A percentile compares a stretch with the other conserved stretches of the same genome.
Conservation (phyloP, 2,888 invertebrate genomes). For the Ischnura elegans region DNA sequence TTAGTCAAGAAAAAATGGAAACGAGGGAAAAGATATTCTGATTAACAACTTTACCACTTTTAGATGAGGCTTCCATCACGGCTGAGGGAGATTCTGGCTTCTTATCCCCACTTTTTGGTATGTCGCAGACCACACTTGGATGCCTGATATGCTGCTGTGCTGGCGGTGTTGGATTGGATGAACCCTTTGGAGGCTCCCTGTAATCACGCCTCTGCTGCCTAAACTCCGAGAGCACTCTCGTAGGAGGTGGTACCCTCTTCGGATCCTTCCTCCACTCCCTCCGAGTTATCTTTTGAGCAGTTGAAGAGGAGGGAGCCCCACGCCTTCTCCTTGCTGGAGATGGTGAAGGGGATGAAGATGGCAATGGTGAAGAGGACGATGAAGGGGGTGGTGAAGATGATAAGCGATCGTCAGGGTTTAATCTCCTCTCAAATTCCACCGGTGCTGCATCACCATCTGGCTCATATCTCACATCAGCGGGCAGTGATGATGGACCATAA, state of each 20-base stretch:
- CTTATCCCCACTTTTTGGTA: conserved; percentile 34
- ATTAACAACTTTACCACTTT: background rate
- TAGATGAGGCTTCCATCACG: background rate
- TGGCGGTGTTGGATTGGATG: background rate
- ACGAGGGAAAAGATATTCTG: too few species aligned
- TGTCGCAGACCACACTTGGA: conserved; percentile 56
- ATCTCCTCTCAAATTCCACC: background rate
- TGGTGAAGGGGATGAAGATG: conserved; percentile 40
- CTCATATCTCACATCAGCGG: conserved; percentile 75
- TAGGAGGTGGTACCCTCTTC: conserved; percentile 77
- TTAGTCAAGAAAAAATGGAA: too few species aligned
- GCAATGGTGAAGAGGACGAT: conserved; percentile 47
- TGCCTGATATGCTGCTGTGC: conserved; percentile 51
- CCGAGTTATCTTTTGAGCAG: background rate
- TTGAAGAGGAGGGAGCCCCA: conserved; percentile 71
- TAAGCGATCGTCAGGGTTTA: background rate
- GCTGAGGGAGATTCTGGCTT: background rate
- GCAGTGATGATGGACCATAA: conserved; percentile 81
- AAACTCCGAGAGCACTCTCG: conserved; percentile 81
- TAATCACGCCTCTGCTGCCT: conserved; percentile 80
- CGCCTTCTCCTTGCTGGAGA: conserved; percentile 73
- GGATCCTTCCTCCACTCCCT: conserved; percentile 55
- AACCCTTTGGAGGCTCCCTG: conserved; percentile 73
- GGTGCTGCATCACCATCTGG: conserved; percentile 1
- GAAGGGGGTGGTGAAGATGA: conserved; percentile 43